Conservation (phyloP, 35 echinoderm and acorn worm species). For the Anneissia japonica region DNA sequence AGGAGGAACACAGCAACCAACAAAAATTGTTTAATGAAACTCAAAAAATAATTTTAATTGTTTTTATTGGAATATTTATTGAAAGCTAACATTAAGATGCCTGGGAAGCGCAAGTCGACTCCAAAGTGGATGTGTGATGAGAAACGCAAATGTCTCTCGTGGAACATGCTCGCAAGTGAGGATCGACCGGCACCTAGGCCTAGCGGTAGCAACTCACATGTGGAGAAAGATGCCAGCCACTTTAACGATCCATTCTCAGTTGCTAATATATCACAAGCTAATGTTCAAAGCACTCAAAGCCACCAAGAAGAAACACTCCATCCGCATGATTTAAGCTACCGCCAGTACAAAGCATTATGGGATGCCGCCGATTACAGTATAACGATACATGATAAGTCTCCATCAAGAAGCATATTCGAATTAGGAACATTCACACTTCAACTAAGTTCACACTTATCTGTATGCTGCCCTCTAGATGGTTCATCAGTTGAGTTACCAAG, state of each 20-base stretch:
- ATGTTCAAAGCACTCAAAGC: not conserved
- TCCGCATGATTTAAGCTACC: conserved; percentile 16
- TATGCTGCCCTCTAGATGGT: not conserved
- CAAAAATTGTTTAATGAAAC: no score
- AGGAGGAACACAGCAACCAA: no score
- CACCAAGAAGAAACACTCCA: not conserved
- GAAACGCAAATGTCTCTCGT: conserved; percentile 62
- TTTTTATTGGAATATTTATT: no score
- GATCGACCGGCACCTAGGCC: not conserved
- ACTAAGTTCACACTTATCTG: not conserved
- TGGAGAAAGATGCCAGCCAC: not conserved
- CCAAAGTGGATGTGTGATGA: conserved; percentile 3
- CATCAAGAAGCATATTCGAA: not conserved
- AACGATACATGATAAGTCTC: conserved; percentile 7
- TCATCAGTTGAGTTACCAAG: not conserved
- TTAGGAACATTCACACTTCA: conserved; percentile 29
- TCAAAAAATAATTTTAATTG: no score
- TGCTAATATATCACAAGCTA: not conserved
- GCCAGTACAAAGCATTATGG: conserved; percentile 33
- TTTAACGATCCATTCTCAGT: not conserved
- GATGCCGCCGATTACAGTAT: conserved; percentile 36
- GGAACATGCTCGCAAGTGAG: conserved; percentile 38
- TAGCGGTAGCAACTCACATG: not conserved
- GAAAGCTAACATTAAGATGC: not conserved
- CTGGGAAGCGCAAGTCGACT: not conserved